Base-by-base conservation (phyloP, 2,797 vertebrate species). In the Clarias pachynema region DNA sequence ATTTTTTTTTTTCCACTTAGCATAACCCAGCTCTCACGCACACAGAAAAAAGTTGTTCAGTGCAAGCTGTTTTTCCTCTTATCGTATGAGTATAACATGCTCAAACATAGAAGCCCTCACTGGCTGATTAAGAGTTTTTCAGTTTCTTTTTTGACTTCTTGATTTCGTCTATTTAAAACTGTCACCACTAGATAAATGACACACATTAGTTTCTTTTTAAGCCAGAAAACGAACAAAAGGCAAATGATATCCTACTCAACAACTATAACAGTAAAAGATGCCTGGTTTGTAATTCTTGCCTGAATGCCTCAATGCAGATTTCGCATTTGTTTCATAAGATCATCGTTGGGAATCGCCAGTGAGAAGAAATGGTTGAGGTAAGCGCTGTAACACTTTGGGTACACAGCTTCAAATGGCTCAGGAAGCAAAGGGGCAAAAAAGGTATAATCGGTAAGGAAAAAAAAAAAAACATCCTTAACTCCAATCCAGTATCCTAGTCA, bases 71-170 rank as follows among this genome's bases (percentile, higher is more conserved):
- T 79, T 74, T 57, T 72, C 66, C 44, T 26, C 10, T 22, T 62
- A 31, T 88, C 84, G 8, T 44, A 9, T 44, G 40, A 81, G 83
- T 70, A 83, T 56, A 86, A 90, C 93, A 94, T 92, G 92, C 91
- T 92, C 88, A 88, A 87, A 89, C 87, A 86, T 73, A 85, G 59
- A 87, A 68, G 24, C 57, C 86, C 84, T 84, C 62, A 65, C 69
- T 24, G 65, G 81, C 82, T 74, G 65, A 77, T 70, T 83, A 57
- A 29, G 82, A 44, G 53, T 53, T 57, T 62, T 63, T 31, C 68
- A 75, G 34, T 80, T 53, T 0, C 12, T 53, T 53, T 80, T 84
- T 63, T 75, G 81, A 44, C 57, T 65, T 72, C 80, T 82, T 53
- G 7, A 74, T 74, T 66, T 22, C 26, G 9, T 31, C 26, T 44